phyloP scores from a whole-genome alignment of 2,888 invertebrate genomes.

The Nysson spinosus region DNA sequence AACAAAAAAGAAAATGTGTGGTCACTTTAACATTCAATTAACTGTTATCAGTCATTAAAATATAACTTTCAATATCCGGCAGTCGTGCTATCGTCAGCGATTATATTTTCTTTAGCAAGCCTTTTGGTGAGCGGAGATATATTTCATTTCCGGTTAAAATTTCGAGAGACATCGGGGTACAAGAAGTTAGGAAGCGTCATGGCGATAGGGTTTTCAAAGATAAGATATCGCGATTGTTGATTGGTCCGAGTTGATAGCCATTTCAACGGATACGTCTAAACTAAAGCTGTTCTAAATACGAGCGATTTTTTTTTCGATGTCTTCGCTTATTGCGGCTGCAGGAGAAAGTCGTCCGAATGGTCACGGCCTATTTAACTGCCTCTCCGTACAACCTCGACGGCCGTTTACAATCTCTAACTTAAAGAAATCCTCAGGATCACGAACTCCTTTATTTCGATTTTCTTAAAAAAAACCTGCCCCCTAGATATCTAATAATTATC shows the following conservation, averaged over 20 bases:
- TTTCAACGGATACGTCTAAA: background rate
- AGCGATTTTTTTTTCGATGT: conserved; percentile 38
- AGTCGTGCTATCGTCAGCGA: no score
- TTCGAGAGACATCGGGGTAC: conserved; percentile 9
- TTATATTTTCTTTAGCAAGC: no score
- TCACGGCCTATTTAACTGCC: conserved; percentile 71
- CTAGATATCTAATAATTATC: no score
- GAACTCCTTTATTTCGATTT: conserved; percentile 1
- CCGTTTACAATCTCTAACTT: conserved; percentile 47
- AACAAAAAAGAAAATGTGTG: no score
- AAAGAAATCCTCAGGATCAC: conserved; percentile 24
- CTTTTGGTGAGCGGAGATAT: background rate
- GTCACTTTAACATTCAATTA: no score
- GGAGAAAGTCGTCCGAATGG: conserved; percentile 72
- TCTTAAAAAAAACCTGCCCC: background rate
- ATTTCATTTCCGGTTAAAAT: conserved; percentile 15
- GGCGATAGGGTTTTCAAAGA: background rate
- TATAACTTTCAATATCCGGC: background rate
- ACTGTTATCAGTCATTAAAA: no score
- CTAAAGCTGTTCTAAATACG: conserved; percentile 34
- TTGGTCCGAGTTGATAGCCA: no score
- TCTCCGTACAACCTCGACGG: conserved; percentile 38
- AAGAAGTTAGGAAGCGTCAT: background rate
- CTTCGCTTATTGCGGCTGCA: conserved; percentile 56
- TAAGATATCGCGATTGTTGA: conserved; percentile 17